Percentiles rank a stretch among this genome's conserved stretches.
Evolutionary conservation across 1,140 invertebrate species (phyloP).

Genomic region (Atta colombica): DNA sequence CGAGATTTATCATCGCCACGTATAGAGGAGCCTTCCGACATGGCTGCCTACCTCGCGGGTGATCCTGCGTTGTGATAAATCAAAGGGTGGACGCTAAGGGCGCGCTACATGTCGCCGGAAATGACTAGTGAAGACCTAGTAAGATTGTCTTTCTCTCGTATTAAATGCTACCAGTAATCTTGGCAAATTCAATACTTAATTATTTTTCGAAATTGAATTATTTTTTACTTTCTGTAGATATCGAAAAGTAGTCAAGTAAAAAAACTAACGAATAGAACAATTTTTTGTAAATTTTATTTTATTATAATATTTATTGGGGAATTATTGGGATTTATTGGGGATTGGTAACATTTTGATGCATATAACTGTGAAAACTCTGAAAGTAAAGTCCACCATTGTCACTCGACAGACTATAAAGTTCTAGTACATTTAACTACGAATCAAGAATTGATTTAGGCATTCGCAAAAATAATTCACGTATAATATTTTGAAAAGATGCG

Average conservation of each 20-base stretch:
- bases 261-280: neutral
- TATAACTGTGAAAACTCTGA: slow-evolving; percentile 89
- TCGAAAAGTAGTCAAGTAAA: neutral
- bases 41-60: slow-evolving; percentile 62
- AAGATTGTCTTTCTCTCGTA: slow-evolving; percentile 28
- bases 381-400: slow-evolving; percentile 88
- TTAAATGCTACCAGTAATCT: slow-evolving; percentile 16
- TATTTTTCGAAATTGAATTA: neutral
- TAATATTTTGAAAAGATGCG: slow-evolving; percentile 88
- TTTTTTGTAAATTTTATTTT: neutral
- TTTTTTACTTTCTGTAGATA: neutral
- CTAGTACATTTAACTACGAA: slow-evolving; percentile 88
- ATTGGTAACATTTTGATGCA: slow-evolving; percentile 88
- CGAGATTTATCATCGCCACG: slow-evolving; percentile 76
- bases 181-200: neutral
- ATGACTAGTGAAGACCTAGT: slow-evolving; percentile 27
- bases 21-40: slow-evolving; percentile 61
- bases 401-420: slow-evolving; percentile 80
- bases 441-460: slow-evolving; percentile 86
- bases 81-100: slow-evolving; percentile 59
- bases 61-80: slow-evolving; percentile 64
- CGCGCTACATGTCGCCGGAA: slow-evolving; percentile 56
- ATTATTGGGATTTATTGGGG: slow-evolving; percentile 89
- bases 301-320: neutral
- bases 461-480: too few species aligned